Base-by-base conservation (phyloP, 2,797 vertebrate species). In the Vireo griseus region DNA sequence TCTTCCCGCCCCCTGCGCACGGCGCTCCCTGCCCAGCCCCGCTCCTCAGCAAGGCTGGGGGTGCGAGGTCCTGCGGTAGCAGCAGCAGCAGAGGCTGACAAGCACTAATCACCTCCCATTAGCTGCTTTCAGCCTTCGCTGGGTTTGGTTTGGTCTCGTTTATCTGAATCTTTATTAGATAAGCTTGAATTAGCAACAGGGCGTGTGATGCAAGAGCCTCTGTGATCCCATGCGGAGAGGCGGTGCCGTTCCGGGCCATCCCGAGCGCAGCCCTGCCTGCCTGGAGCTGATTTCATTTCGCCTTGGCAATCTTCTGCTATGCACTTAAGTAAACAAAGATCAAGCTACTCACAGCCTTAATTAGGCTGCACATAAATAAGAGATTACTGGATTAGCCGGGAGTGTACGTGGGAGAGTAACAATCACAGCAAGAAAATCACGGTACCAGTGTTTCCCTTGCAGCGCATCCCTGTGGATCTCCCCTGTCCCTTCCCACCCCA, bases 281-380 rank as follows among this genome's bases (percentile, higher is more conserved):
- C 86, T 68, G 77, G 5, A 72, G 96, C 94, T 93, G 88, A 92
- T 95, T 94, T 86, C 91, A 84, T 96, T 97, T 94, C 89, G 88
- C 83, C 97, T 95, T 80, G 94, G 96, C 96, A 96, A 90, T 97
- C 97, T 96, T 97, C 93, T 2, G 40, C 93, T 72, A 21, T 87
- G 86, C 93, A 75, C 96, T 94, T 96, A 95, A 95, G 94, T 95
- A 98, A 98, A 97, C 96, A 98, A 96, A 97, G 97, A 98, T 97
- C 97, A 96, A 97, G 96, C 95, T 91, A 69, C 96, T 97, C 97
- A 65, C 97, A 97, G 77, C 97, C 96, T 96, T 98, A 97, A 98
- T 97, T 97, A 97, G 96, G 91, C 96, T 96, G 65, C 92, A 94
- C 94, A 91, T 97, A 97, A 97, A 97, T 97, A 97, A 97, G 80